Evolutionary conservation across 2,797 vertebrate genomes (phyloP), one percentile per base, ranked within the genome.

Genomic region (Novumbra hubbsi): DNA sequence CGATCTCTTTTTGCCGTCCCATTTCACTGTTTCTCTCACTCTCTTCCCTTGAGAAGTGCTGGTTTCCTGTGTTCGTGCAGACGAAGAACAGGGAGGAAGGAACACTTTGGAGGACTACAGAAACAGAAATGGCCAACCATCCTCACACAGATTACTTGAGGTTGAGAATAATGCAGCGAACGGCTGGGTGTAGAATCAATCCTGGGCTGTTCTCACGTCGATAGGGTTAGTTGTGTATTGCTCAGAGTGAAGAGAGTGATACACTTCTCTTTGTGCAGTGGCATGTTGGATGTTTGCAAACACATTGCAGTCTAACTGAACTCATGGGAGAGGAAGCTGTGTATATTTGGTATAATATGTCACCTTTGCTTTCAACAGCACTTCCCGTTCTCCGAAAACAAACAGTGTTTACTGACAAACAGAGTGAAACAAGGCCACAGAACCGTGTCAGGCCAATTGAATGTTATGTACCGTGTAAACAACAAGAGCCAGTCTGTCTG

Each of bases 41-140:
- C 57, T 75, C 78, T 73, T 80, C 77, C 72, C 17, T 14, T 78
- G 55, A 60, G 78, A 68, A 6, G 21, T 64, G 73, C 62, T 73
- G 30, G 79, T 80, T 88, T 90, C 88, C 85, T 86, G 89, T 81
- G 73, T 82, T 83, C 65, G 78, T 78, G 50, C 73, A 68, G 70
- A 80, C 52, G 76, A 67, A 85, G 75, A 28, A 72, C n/a, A 34
- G 27, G n/a, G 45, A 38, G 75, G 65, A 79, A 68, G 41, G 28
- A 27, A 67, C 27, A 48, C 67, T 24, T 76, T 24, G 1, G 15
- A 32, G 64, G 76, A 72, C 34, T 60, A 77, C 68, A 75, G 70
- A 84, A 60, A 27, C 21, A 57, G 8, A 49, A 60, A 52, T 38
- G 32, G 55, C 63, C 55, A 49, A 74, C 45, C 45, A 68, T 32